phyloP scores from a whole-genome alignment of 2,113 vertebrate species.

The Chaetorhynchus papuensis region DNA sequence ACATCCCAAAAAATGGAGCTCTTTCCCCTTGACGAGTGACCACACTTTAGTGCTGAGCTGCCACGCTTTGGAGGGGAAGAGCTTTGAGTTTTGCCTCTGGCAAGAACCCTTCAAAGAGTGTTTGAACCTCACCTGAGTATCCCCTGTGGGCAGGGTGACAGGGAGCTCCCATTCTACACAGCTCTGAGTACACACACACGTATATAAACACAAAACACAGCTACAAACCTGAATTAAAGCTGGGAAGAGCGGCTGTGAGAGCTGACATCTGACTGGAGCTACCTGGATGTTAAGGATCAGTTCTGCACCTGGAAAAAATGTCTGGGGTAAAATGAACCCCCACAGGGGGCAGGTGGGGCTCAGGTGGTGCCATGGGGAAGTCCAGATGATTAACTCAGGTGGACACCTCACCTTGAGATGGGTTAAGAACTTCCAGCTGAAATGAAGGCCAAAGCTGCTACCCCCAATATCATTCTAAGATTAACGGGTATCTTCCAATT shows the following conservation, averaged over 20 bases:
- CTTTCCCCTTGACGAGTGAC: not conserved
- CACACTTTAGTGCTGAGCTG: not conserved
- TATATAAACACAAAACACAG: not conserved
- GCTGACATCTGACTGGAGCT: not conserved
- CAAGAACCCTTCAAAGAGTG: not conserved
- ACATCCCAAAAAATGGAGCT: not conserved
- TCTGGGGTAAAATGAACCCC: not conserved
- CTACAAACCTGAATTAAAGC: not conserved
- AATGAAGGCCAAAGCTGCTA: not conserved
- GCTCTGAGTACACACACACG: too few relatives aligned
- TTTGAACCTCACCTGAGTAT: not conserved
- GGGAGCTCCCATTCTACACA: not conserved
- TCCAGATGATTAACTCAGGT: not conserved
- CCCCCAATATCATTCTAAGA: not conserved
- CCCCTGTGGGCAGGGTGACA: not conserved
- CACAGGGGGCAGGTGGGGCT: not conserved
- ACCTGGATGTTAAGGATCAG: not conserved
- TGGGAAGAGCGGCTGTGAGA: not conserved
- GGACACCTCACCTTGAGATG: not conserved
- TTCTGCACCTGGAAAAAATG: not conserved
- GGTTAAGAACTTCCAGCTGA: not conserved
- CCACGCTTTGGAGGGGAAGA: not conserved
- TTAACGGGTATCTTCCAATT: rapidly evolving
- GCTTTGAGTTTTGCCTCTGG: not conserved
- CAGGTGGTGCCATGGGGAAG: rapidly evolving